Evolutionary conservation across 2,113 vertebrate species (phyloP).

Genomic region (Drymodes brunneopygia): DNA sequence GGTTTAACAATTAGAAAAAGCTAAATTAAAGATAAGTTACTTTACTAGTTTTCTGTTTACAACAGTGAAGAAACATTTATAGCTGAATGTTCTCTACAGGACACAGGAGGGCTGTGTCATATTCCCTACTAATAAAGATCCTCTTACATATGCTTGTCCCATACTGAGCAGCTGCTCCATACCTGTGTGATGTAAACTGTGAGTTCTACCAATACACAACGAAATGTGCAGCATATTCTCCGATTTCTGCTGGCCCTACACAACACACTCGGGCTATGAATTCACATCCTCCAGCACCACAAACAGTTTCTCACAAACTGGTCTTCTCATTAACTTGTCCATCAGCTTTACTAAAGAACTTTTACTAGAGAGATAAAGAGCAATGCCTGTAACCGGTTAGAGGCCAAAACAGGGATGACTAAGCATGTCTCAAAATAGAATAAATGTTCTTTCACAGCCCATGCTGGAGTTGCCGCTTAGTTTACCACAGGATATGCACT

Average conservation of each 20-base stretch:
- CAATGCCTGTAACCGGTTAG: neutral
- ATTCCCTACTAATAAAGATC: neutral
- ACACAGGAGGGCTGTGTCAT: neutral
- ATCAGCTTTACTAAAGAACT: neutral
- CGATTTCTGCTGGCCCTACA: neutral
- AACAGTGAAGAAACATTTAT: neutral
- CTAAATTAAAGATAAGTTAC: neutral
- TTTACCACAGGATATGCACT: neutral
- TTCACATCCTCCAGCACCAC: neutral
- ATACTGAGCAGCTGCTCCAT: neutral
- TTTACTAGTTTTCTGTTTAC: neutral
- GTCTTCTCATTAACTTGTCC: neutral
- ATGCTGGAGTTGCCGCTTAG: neutral
- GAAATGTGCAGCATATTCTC: neutral
- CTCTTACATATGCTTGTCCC: neutral
- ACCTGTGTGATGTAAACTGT: neutral
- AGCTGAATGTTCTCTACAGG: neutral
- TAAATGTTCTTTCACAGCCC: neutral
- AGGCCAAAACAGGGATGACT: neutral
- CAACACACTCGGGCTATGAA: neutral
- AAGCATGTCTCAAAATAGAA: conserved; percentile 35
- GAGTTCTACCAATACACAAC: neutral
- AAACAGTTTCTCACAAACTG: neutral
- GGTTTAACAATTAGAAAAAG: neutral
- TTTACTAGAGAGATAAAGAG: neutral